Evolutionary conservation across 2,888 invertebrate species (phyloP).

Genomic region (Drosophila conformis): DNA sequence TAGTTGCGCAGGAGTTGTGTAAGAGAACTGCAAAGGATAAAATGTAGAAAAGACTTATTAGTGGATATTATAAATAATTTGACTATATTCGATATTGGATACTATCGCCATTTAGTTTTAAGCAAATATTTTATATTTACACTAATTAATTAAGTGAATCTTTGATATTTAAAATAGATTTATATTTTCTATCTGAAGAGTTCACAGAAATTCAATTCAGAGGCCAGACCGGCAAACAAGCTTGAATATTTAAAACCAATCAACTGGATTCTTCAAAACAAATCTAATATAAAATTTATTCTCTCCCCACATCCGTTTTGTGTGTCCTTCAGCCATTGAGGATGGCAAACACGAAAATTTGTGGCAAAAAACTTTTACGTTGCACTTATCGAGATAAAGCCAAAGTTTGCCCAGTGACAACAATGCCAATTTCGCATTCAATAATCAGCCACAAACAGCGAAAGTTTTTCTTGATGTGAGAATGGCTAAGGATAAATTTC

Average conservation of each 20-base stretch:
- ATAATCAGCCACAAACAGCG: not conserved
- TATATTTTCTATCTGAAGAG: not conserved
- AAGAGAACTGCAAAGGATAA: constrained; percentile 38
- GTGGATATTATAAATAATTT: not conserved
- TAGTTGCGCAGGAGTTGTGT: constrained; percentile 42
- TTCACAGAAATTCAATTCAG: not conserved
- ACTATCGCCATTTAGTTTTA: not conserved
- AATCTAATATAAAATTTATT: constrained; percentile 11
- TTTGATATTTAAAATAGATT: not conserved
- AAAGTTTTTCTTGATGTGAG: not conserved
- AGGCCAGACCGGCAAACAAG: constrained; percentile 1
- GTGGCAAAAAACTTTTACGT: not conserved
- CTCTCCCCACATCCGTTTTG: not conserved
- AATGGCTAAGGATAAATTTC: not conserved
- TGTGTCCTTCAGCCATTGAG: not conserved
- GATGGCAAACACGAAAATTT: not conserved
- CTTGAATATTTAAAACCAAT: constrained; percentile 11
- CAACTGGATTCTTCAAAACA: not conserved
- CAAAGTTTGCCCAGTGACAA: constrained; percentile 1
- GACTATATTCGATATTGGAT: not conserved
- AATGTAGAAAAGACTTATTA: not conserved
- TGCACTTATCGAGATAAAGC: not conserved
- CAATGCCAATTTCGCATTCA: not conserved
- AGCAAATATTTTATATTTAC: not conserved
- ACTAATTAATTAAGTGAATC: not conserved